phyloP scores from a whole-genome alignment of 2,113 vertebrate genomes.

The Cyanoderma ruficeps region DNA sequence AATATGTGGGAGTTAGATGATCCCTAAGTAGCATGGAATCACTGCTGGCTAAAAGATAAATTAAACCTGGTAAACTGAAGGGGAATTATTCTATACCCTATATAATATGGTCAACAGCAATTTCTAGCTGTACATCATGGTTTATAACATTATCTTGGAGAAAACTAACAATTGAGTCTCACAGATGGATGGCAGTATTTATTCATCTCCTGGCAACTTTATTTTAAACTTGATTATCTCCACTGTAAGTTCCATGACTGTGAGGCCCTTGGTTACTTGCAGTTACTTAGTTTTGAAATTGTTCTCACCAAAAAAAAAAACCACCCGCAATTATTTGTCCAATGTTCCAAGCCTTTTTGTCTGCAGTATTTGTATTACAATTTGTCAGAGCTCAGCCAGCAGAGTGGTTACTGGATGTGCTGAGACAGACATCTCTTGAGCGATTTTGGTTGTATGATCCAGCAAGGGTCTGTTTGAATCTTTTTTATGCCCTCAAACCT shows the following conservation, averaged over 20 bases:
- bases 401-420: background rate
- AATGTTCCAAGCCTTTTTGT: background rate
- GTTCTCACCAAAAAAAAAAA: background rate
- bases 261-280: background rate
- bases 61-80: background rate
- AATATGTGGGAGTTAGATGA: background rate
- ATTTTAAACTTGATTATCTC: background rate
- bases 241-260: background rate
- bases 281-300: background rate
- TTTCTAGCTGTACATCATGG: background rate
- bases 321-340: background rate
- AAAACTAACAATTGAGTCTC: background rate
- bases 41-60: background rate
- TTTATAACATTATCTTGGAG: background rate
- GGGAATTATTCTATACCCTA: background rate
- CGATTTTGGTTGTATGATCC: background rate
- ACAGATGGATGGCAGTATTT: background rate
- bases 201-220: background rate
- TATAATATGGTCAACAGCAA: background rate
- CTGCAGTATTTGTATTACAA: background rate
- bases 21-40: background rate
- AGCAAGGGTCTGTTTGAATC: background rate
- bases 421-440: background rate
- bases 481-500: background rate
- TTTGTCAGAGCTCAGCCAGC: background rate